Evolutionary conservation across 2,113 vertebrate genomes (phyloP), one percentile per base, ranked within the genome.

Genomic region (Sinocyclocheilus maitianheensis): DNA sequence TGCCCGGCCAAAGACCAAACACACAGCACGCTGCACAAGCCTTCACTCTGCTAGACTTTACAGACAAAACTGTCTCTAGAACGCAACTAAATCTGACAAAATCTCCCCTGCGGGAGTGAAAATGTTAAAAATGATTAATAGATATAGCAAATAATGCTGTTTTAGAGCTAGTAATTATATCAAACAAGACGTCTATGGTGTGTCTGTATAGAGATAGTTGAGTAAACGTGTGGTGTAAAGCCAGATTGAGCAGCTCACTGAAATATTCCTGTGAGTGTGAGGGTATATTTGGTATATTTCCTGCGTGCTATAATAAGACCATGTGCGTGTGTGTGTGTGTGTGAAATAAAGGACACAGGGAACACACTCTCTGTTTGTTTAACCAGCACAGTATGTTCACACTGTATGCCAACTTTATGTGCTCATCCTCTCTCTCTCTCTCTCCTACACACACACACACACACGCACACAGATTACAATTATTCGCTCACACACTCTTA

Each of bases 351-450:
- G 88, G 48, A 55, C 72, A 87, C n/a, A 78, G 74, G 46, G 86
- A 84, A 83, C 20, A 8, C 67, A 82, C 30, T 24, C 84, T 85
- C 82, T 85, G 48, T 90, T 91, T 88, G 80, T 76, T 48, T 34
- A 87, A 79, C 83, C 83, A 86, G 88, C 72, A 88, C 58, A 71
- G 87, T 84, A 77, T 84, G 84, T 87, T 85, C 87, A 85, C 20
- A 43, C 40, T 62, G 77, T 69, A 74, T 87, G 81, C 83, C 51
- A 87, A 84, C 84, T 80, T 62, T 63, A 69, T 87, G 65, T 30
- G 65, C 63, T 71, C 60, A 24, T 14, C n/a, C 40, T 51, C 74
- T 43, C 43, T 24, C 43, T 67, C 63, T 30, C 24, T n/a, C 53
- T 63, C 62, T 24, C n/a, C 30, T 16, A 34, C 65, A 69, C 65